Evolutionary conservation across 2,888 invertebrate genomes (phyloP).

Genomic region (Steromphala cineraria): DNA sequence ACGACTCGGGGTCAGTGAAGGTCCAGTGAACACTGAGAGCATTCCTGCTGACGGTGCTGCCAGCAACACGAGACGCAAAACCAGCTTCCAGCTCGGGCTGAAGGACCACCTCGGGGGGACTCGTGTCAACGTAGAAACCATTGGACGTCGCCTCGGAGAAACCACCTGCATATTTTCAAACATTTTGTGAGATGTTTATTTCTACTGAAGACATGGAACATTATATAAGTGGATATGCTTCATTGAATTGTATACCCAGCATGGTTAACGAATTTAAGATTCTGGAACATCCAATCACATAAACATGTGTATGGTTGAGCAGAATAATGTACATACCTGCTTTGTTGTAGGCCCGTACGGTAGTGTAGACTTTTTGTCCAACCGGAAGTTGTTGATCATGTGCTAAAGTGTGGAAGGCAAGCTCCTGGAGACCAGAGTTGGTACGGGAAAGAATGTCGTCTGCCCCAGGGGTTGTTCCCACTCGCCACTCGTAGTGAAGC

Average conservation of each 20-base stretch:
- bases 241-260: too few relatives aligned
- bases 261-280: too few relatives aligned
- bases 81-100: constrained; percentile 21
- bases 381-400: not conserved
- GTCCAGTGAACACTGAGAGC: constrained; percentile 24
- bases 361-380: not conserved
- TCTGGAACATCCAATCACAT: too few relatives aligned
- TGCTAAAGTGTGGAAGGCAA: not conserved
- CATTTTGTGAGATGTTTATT: too few relatives aligned
- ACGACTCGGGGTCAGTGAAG: constrained; percentile 26
- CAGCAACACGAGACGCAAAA: constrained; percentile 21
- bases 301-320: too few relatives aligned
- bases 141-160: constrained; percentile 42
- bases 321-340: not conserved
- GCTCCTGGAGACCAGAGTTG: not conserved
- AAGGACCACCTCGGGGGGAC: constrained; percentile 33
- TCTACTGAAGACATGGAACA: too few relatives aligned
- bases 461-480: constrained; percentile 26
- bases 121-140: constrained; percentile 43
- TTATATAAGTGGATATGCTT: too few relatives aligned
- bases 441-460: not conserved
- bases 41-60: constrained; percentile 21
- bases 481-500: constrained; percentile 40
- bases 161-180: not conserved
- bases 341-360: constrained; percentile 11